Conservation (phyloP, 1,140 invertebrate genomes). For the Pogonomyrmex barbatus region DNA sequence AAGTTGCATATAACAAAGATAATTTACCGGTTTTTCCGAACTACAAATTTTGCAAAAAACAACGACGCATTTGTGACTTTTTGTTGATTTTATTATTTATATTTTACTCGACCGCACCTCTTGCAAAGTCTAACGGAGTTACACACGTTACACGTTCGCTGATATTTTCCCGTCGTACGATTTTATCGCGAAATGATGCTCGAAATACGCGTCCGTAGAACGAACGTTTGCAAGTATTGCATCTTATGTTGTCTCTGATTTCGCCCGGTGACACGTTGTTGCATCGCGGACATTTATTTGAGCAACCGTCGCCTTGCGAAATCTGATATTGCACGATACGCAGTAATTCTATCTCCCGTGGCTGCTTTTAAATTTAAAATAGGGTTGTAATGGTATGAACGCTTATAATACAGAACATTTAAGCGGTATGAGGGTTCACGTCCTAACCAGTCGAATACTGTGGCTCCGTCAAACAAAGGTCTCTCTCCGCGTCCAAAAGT, state of each 20-base stretch:
- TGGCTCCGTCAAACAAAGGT: background rate
- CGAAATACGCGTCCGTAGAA: background rate
- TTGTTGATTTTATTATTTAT: background rate
- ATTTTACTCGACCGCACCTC: background rate
- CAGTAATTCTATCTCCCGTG: background rate
- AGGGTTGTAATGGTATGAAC: background rate
- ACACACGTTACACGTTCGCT: background rate
- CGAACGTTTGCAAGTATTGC: background rate
- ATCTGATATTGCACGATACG: background rate
- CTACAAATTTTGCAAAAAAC: background rate
- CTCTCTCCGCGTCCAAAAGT: background rate
- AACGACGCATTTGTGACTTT: background rate
- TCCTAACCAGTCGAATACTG: background rate
- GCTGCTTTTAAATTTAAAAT: background rate
- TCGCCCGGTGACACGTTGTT: background rate
- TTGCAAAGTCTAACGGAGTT: background rate
- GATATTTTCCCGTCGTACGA: background rate
- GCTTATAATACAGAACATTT: background rate
- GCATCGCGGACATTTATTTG: background rate
- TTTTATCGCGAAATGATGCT: background rate
- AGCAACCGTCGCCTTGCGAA: too few species aligned
- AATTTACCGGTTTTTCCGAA: too few species aligned
- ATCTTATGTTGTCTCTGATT: background rate
- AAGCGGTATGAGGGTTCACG: background rate
- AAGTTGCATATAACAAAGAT: too few species aligned